These are phyloP conservation scores for Scaptomyza tumidula DNA, from an alignment of 2,888 invertebrate genomes.

Conservation along the genomic window DNA sequence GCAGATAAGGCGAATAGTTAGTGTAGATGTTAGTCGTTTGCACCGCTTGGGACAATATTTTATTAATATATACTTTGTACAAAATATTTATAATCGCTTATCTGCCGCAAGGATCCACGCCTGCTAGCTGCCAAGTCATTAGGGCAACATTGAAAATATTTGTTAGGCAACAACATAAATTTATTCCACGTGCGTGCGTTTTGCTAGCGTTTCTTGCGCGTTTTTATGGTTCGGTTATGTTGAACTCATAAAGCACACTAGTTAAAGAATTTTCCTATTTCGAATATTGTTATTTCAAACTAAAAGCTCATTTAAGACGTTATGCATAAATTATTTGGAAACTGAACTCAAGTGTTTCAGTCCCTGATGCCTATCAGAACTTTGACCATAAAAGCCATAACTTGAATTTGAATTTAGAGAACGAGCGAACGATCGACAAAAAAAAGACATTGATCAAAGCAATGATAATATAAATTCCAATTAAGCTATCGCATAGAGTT, in stretches of 20 bases:
- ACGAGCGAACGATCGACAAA: conserved; percentile 5
- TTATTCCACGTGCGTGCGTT: conserved; percentile 9
- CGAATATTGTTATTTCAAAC: conserved; percentile 36
- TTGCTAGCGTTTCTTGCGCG: conserved; percentile 21
- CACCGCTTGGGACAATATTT: conserved; percentile 44
- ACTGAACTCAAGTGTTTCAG: conserved; percentile 16
- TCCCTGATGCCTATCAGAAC: conserved; percentile 54
- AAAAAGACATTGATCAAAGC: conserved; percentile 72
- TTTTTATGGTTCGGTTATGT: not conserved
- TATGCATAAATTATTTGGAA: conserved; percentile 63
- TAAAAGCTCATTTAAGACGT: conserved; percentile 63
- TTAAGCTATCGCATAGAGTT: conserved; percentile 62
- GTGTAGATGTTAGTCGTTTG: not conserved
- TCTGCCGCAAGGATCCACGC: conserved; percentile 50
- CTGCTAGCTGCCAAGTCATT: conserved; percentile 69
- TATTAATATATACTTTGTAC: conserved; percentile 65
- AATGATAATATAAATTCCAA: conserved; percentile 80
- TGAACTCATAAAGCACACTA: conserved; percentile 29
- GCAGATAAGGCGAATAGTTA: conserved; percentile 48
- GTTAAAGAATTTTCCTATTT: not conserved
- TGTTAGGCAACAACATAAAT: conserved; percentile 3
- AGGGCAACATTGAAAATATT: conserved; percentile 51
- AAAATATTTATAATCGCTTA: conserved; percentile 66
- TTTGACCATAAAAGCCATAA: conserved; percentile 34
- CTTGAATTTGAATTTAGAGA: conserved; percentile 6